Percentiles rank a stretch among this genome's conserved stretches.
Conservation (phyloP, 2,888 invertebrate species). For the Thyatira batis region DNA sequence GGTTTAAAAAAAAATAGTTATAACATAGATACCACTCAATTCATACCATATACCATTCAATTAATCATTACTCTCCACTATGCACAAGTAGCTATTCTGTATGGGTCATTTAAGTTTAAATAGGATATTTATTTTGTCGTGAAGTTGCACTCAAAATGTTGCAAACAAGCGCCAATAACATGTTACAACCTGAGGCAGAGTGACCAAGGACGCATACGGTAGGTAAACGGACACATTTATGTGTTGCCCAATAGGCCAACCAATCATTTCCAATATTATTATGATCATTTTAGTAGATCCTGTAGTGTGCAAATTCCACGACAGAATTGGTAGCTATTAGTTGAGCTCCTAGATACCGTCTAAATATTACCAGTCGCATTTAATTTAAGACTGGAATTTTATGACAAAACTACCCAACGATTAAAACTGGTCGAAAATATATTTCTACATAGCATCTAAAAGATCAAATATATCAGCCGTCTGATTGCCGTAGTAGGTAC, state of each 20-base stretch:
- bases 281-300: slow-evolving; percentile 20
- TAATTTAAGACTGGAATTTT: too few species aligned
- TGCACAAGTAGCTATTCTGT: not conserved
- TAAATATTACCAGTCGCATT: too few species aligned
- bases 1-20: too few species aligned
- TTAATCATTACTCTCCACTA: not conserved
- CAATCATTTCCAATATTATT: slow-evolving; percentile 27
- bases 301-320: slow-evolving; percentile 15
- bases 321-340: slow-evolving; percentile 10
- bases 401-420: too few species aligned
- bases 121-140: not conserved
- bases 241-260: slow-evolving; percentile 24
- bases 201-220: slow-evolving; percentile 22
- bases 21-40: too few species aligned
- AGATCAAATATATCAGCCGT: too few species aligned
- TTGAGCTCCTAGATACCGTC: too few species aligned
- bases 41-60: too few species aligned
- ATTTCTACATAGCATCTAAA: too few species aligned
- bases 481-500: too few species aligned
- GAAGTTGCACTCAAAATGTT: not conserved
- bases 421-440: too few species aligned
- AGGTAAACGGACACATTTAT: slow-evolving; percentile 21
- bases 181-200: not conserved
- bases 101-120: not conserved
- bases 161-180: not conserved